phyloP scores from a whole-genome alignment of 2,888 invertebrate species.

The Parthenolecanium corni region DNA sequence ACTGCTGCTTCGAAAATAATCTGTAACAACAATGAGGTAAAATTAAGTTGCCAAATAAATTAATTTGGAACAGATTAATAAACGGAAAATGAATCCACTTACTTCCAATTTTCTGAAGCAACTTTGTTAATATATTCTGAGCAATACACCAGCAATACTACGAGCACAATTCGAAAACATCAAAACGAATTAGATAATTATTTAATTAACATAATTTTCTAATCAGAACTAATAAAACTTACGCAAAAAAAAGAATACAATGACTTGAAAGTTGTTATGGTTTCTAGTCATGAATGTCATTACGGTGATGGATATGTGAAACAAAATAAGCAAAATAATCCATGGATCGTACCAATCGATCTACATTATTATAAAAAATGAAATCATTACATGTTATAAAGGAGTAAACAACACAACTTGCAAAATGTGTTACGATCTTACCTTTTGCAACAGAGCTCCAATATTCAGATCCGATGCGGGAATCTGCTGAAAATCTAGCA shows the following conservation, averaged over 20 bases:
- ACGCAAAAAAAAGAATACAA: constrained; percentile 68
- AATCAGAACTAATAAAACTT: constrained; percentile 42
- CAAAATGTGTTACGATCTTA: not conserved
- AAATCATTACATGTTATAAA: not conserved
- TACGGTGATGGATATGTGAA: constrained; percentile 65
- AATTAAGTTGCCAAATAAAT: not conserved
- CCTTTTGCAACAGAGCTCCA: constrained; percentile 11
- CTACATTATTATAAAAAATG: not conserved
- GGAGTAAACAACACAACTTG: not conserved
- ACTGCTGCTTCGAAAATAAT: constrained; percentile 77
- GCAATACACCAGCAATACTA: constrained; percentile 76
- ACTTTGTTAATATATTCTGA: constrained; percentile 83
- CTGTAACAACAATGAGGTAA: not conserved
- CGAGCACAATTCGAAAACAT: constrained; percentile 37
- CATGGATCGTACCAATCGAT: constrained; percentile 77
- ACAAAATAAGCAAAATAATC: constrained; percentile 61
- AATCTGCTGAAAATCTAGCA: constrained; percentile 27
- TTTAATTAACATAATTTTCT: not conserved
- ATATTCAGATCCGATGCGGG: constrained; percentile 16
- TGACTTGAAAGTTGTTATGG: constrained; percentile 74
- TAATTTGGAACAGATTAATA: not conserved
- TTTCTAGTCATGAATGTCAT: constrained; percentile 70
- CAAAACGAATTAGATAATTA: not conserved
- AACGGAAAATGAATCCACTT: not conserved
- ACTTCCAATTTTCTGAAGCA: constrained; percentile 73